Evolutionary conservation across 2,888 invertebrate species (phyloP), one percentile per base, ranked within the genome.

Genomic region (Ceraclea dissimilis): DNA sequence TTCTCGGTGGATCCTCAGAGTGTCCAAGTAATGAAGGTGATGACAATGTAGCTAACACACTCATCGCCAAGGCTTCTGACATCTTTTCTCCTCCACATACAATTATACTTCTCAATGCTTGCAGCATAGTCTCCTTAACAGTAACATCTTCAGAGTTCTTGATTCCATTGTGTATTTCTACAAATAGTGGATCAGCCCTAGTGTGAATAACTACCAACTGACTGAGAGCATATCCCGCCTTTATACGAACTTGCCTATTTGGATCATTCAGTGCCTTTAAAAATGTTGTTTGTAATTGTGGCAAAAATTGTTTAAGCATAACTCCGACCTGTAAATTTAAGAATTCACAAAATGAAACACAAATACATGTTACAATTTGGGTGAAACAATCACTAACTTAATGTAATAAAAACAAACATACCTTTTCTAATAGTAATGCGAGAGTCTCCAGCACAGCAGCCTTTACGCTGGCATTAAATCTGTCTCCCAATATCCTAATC

Each of bases 201-300:
- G 90, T 89, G 74, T 98, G 97, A 63, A 98, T 96, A 20, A 87
- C 79, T 60, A 95, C 91, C 11, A 97, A 79, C 70, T 91, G 85
- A 62, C 93, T 86, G 20, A 98, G 79, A 52, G 96, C 97, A 51
- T 80, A 79, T 0, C 91, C 95, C 8, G 96, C 93, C 75, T 90
- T 90, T 64, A 97, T 80, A 59, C 97, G 81, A 17, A 97, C 96
- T 62, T 83, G 79, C 56, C 95, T 80, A 71, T 89, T 89, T 21
- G 88, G 83, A 72, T 99, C 99, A 69, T 90, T 88, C 54, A 98
- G 78, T 2, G 97, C 91, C 75, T 97, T 97, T 52, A 97, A 81
- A 76, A 99, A 98, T 17, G 98, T 98, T 1, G 97, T 97, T 79
- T 98, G 98, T 39, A 99, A 82, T 75, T 99, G 99, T 1, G 99